Percentiles rank a stretch among this genome's conserved stretches.
phyloP scores from a whole-genome alignment of 2,797 vertebrate species.

The Sebastes reedi region DNA sequence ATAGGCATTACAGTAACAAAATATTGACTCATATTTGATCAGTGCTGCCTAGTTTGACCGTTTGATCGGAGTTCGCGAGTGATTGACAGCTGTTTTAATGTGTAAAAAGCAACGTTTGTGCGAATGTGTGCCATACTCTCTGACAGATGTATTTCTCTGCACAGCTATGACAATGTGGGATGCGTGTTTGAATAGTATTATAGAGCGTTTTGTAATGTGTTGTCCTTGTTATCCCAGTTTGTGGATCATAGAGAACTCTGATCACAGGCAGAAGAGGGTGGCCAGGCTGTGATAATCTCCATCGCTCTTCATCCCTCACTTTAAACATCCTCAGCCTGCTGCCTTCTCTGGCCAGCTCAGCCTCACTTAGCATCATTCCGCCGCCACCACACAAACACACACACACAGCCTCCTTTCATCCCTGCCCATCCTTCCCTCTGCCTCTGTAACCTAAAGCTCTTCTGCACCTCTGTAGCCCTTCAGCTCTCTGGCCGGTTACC shows the following conservation, averaged over 20 bases:
- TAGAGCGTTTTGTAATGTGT: not conserved
- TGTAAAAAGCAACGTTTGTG: not conserved
- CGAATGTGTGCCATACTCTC: not conserved
- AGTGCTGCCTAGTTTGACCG: too few species aligned
- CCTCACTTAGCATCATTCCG: conserved; percentile 13
- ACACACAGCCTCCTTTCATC: conserved; percentile 28
- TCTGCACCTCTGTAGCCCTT: conserved; percentile 30
- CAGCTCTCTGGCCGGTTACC: conserved; percentile 50
- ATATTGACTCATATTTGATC: too few species aligned
- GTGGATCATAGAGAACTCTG: conserved; percentile 12
- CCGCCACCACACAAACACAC: not conserved
- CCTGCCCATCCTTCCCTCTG: conserved; percentile 17
- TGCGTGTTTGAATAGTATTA: not conserved
- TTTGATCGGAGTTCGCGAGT: too few species aligned
- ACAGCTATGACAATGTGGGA: not conserved
- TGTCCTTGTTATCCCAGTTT: not conserved
- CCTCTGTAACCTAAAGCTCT: conserved; percentile 32
- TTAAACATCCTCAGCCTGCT: conserved; percentile 18
- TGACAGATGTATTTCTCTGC: not conserved
- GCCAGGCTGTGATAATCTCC: conserved; percentile 28
- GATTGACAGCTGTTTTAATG: not conserved
- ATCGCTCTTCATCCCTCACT: conserved; percentile 24
- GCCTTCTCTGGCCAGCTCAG: conserved; percentile 16
- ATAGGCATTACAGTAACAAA: too few species aligned
- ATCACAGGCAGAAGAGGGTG: conserved; percentile 18